Evolutionary conservation across 2,888 invertebrate genomes (phyloP), one percentile per base, ranked within the genome.

Genomic region (Platypus cylindrus): DNA sequence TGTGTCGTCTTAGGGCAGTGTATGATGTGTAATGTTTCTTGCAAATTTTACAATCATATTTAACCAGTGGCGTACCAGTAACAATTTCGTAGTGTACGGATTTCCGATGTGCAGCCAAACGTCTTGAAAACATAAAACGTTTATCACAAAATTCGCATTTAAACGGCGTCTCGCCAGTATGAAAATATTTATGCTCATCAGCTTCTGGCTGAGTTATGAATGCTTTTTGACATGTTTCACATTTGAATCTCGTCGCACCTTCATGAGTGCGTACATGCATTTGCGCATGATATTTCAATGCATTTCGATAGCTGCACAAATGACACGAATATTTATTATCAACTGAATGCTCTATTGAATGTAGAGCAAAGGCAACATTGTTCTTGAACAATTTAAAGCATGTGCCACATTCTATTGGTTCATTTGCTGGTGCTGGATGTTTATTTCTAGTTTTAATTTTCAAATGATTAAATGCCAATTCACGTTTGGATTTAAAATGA

Each of bases 121-220:
- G 69, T 49, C 71, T 68, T 1, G 59, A 55, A 38, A 55, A 59
- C 51, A 66, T 67, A 38, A 68, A 69, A 13, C 65, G 63, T 36
- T 67, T 67, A 24, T 66, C 67, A 41, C 69, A 70, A 24, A 67
- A 62, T 44, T 66, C 64, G 41, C 69, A 59, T 31, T 52, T 50
- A 31, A 55, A 57, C 9, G 59, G 59, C 32, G 68, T 68, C 38
- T 70, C 70, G 0, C 70, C 70, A 1, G 65, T 67, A 41, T 71
- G 71, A 40, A 52, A 55, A 36, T 55, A 51, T 41, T 56, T 58
- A 41, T 59, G 59, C 30, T 59, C 58, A 8, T 63, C 61, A 20
- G 69, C 67, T 51, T 67, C 66, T 17, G 66, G 67, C 36, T 63
- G 62, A 26, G 63, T 34, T 0, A 55, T 49, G 37, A 68, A 71